Evolutionary conservation across 2,888 invertebrate species (phyloP), one percentile per base, ranked within the genome.

Genomic region (Crioceris asparagi): DNA sequence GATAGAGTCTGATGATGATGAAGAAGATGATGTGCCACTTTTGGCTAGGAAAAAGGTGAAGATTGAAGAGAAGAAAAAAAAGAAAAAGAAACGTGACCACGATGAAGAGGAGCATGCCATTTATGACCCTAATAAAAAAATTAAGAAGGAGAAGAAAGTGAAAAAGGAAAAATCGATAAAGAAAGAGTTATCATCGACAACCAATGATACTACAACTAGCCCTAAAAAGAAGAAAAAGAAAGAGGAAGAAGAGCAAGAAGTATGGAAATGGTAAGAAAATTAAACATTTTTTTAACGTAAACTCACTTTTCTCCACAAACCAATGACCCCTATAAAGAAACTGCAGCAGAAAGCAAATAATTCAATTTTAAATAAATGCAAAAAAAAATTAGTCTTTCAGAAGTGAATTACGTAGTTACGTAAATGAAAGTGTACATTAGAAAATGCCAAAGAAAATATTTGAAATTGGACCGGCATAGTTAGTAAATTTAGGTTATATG

Each of bases 211-310:
- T 17, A 48, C 52, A 36, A 54, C 53, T 35, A 55, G 66, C 51
- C 67, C 72, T 50, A 76, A 77, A 31, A 74, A 73, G 27, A 75
- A 74, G 37, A 84, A 81, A 61, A 85, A 85, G 60, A 83, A 84
- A 57, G 79, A 80, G 49, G 87, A 87, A 36, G 83, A 85, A 46
- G 77, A 79, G 49, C 76, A 72, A 53, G 85, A 88, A 67, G 88
- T 90, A 39, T 90, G 90, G 90, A 84, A 87, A 74, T 90, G 90
- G 90, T 88, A 67, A 72, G 73, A 63, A 14, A 17, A 27, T 29
- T 36, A n/a, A n/a, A n/a, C n/a, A n/a, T n/a, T 38, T 34, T 33
- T 29, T 26, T 31, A 32, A n/a, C n/a, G n/a, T n/a, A 34, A 15
- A 11, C 17, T n/a, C n/a, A n/a, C n/a, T n/a, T n/a, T n/a, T n/a